Conservation (phyloP, 92 coral and sea anemone species). For the Epizoanthus fatuus region DNA sequence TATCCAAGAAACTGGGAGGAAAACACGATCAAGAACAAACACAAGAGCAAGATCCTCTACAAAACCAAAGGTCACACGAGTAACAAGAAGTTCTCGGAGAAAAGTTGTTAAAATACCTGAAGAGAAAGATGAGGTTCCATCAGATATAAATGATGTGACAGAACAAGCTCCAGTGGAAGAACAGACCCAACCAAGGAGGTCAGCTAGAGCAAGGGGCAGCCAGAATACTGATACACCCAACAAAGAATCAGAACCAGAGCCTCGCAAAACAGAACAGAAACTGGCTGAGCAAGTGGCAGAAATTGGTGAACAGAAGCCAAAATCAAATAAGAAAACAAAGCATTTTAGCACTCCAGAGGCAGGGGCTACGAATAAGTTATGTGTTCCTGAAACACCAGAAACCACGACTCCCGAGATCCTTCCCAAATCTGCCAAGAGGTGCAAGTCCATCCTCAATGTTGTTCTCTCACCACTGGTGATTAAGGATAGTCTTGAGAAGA, state of each 20-base stretch:
- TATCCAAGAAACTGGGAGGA: constrained; percentile 1
- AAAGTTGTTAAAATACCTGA: background rate
- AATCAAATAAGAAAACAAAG: constrained; percentile 14
- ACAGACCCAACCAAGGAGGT: background rate
- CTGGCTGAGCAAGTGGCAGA: background rate
- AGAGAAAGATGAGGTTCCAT: constrained; percentile 1
- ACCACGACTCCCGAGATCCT: background rate
- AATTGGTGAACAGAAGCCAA: background rate
- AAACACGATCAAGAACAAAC: constrained; percentile 2
- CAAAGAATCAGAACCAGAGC: background rate
- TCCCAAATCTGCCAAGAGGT: constrained; percentile 35
- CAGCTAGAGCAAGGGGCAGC: constrained; percentile 4
- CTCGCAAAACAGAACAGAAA: background rate
- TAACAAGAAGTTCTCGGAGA: constrained; percentile 29
- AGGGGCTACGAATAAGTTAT: background rate
- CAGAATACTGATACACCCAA: background rate
- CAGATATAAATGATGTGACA: background rate
- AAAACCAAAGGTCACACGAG: background rate
- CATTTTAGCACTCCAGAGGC: background rate
- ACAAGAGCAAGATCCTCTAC: constrained; percentile 8
- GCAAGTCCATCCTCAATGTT: constrained; percentile 48
- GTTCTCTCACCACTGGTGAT: constrained; percentile 53
- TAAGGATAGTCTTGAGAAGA: constrained; percentile 32
- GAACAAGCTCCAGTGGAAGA: constrained; percentile 22
- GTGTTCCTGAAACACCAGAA: constrained; percentile 24